Evolutionary conservation across 2,797 vertebrate species (phyloP), one percentile per base, ranked within the genome.

Genomic region (Arctocebus calabarensis): DNA sequence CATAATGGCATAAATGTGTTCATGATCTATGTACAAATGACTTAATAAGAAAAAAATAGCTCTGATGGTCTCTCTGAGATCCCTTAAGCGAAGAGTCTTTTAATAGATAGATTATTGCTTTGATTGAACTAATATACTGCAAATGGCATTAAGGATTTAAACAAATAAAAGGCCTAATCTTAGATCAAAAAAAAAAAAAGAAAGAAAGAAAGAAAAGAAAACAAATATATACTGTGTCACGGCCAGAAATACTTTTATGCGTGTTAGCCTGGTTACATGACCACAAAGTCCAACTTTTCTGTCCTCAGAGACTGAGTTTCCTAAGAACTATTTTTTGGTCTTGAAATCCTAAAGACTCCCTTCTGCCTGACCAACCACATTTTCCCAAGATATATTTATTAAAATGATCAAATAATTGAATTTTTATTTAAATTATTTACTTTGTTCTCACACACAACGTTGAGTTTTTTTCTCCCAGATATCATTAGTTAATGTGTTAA

Each of bases 21-120:
- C 40, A 40, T 40, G 40, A 5, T 40, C 40, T 40, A 40, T 40
- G 40, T 40, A 40, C 40, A 40, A 40, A 40, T 40, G 40, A 40
- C 40, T 40, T 40, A 40, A 40, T 40, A 40, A 40, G 40, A 40
- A 40, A 40, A 40, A 40, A 62, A n/a, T 78, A 62, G 7, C 87
- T 91, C 45, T 84, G 40, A 34, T 62, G 75, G 88, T 93, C 89
- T 95, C 97, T 90, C 37, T 91, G 45, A 90, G 45, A 68, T 96
- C 94, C 77, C 79, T 66, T 25, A 57, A 93, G 22, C 61, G 68
- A 94, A 93, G 20, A 29, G 7, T 37, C 43, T 88, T 81, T 79
- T 86, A 78, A 37, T 77, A 66, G 25, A 10, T 52, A 82, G 23
- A 75, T 61, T 94, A 93, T 90, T 83, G 37, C 59, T 88, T 81